Evolutionary conservation across 2,888 invertebrate species (phyloP), one percentile per base, ranked within the genome.

Genomic region (Acrobasis suavella): DNA sequence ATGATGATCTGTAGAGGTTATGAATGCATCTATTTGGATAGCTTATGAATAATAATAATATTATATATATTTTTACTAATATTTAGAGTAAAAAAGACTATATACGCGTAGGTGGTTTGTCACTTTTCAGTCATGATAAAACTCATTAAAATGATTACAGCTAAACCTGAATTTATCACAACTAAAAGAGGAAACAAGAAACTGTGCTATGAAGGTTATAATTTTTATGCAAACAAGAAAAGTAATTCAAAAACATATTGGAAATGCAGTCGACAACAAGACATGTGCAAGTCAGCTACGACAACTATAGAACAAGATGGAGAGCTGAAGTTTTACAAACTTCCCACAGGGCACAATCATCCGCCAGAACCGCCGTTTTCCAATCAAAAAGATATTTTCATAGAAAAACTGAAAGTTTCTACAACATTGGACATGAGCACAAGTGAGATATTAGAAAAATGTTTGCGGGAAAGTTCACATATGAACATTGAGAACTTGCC

Each of bases 391-490:
- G 32, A 37, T 12, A 16, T 50, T 38, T 60, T 60, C 17, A 60
- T 17, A 50, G 50, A 60, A 6, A 55, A 39, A 39, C 16, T 55
- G 10, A 55, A 1, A 12, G 15, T 12, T 12, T 17, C 39, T 8
- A 55, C 55, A 16, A 16, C 39, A 55, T 55, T 55, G 15, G 39
- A 55, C 5, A 15, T 39, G 39, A 12, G 10, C 8, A 39, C 39
- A 10, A 55, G 39, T 55, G 55, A 55, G 9, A 55, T 55, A 12
- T 39, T 55, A 9, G 55, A 55, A 10, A 55, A 55, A 10, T 55
- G 55, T 16, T 39, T 55, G 15, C 39, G 16, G 12, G 55, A 55
- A 39, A 39, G 55, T 55, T 55, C 55, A 10, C 39, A 55, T 55
- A 39, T 16, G 12, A 38, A 39, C 1, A 38, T 38, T 2, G 2